Evolutionary conservation across 2,888 invertebrate genomes (phyloP).

Genomic region (Pecten maximus): DNA sequence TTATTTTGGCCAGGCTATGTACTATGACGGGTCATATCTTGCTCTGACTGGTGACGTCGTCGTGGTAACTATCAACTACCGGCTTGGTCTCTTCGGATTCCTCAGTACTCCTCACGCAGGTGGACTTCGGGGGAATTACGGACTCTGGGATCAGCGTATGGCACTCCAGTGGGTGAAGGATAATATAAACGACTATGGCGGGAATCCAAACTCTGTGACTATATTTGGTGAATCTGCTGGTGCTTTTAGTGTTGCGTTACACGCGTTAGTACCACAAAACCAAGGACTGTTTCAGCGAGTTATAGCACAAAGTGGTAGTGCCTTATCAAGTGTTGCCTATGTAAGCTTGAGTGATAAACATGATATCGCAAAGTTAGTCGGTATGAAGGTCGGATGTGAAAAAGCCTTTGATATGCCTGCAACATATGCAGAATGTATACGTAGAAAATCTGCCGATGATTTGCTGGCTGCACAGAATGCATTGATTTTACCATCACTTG

Average conservation of each 20-base stretch:
- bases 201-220: background rate
- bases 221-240: constrained; percentile 23
- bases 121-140: background rate
- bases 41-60: background rate
- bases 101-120: background rate
- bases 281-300: background rate
- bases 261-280: background rate
- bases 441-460: background rate
- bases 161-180: constrained; percentile 14
- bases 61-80: constrained; percentile 5
- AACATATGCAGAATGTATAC: background rate
- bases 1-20: background rate
- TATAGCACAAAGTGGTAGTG: background rate
- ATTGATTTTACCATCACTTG: background rate
- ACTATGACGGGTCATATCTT: background rate
- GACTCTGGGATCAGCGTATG: background rate
- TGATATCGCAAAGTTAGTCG: background rate
- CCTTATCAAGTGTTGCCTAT: background rate
- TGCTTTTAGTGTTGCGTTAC: background rate
- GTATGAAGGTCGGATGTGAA: background rate
- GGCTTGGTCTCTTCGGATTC: background rate
- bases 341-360: background rate
- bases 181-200: background rate
- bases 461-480: background rate
- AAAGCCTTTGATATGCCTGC: background rate